Evolutionary conservation across 2,888 invertebrate species (phyloP).

Genomic region (Nephrotoma guestfalica): DNA sequence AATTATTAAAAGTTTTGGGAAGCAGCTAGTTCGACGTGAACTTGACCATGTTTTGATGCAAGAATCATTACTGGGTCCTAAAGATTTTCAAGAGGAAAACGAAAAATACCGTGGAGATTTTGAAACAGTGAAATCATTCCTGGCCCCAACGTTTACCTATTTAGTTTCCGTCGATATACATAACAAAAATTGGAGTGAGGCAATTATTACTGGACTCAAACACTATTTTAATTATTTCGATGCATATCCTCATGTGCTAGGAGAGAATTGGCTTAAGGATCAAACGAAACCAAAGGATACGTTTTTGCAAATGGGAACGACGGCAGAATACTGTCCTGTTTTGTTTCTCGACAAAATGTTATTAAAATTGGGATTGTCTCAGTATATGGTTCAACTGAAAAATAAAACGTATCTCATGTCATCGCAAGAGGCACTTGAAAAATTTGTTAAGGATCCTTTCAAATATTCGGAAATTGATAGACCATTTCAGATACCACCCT

Average conservation of each 20-base stretch:
- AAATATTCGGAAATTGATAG: background rate
- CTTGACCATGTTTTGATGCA: background rate
- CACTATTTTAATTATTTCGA: background rate
- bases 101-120: background rate
- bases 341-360: background rate
- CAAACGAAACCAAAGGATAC: background rate
- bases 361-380: background rate
- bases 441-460: background rate
- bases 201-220: background rate
- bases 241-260: background rate
- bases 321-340: background rate
- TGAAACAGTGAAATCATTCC: background rate
- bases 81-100: background rate
- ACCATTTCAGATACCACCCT: background rate
- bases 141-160: background rate
- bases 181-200: background rate
- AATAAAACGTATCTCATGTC: background rate
- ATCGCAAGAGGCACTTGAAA: background rate
- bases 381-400: background rate
- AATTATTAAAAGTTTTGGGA: background rate
- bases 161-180: background rate
- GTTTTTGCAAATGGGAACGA: background rate
- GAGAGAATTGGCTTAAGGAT: background rate
- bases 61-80: background rate
- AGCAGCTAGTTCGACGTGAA: background rate